Base-by-base conservation (phyloP, 2,113 vertebrate species). In the Microcebus jonahi region DNA sequence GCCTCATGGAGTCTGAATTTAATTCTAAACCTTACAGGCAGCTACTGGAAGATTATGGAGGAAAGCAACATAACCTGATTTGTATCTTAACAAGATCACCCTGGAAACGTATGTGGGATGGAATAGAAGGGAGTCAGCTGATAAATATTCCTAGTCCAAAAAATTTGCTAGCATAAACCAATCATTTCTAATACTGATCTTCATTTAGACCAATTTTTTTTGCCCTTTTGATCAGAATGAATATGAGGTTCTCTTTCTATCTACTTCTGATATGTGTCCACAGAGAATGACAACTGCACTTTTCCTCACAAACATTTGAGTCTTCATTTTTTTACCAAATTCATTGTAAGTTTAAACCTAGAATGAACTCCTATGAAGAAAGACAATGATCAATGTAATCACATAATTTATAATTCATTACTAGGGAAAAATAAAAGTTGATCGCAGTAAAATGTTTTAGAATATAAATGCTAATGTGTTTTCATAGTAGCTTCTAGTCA, bases 261-360 rank as follows among this genome's bases (percentile, higher is more conserved):
- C 59, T 36, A 25, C 77, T 48, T 55, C 48, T 63, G 42, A 15
- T 9, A 25, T 2, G 7, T 42, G 29, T 21, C 77, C 73, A 45
- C 20, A 53, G 8, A 71, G 80, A 34, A 68, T 0, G 39, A 88
- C 55, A 61, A 67, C 42, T 50, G 12, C 8, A 8, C 31, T 68
- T 82, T 59, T 39, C 80, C 75, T 95, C 57, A 87, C 53, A 48
- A 94, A 77, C 4, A 34, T 18, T 2, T 61, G 13, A 71, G 81
- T 2, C 48, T 76, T 85, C 7, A 21, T 53, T 77, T 94, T 84
- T 42, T 71, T 34, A 59, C 17, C n/a, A 68, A 86, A 81, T 79
- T 96, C 83, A 93, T 68, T 57, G 11, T 11, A 79, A 73, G 45
- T 75, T 85, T 96, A 89, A 63, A 89, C 14, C 42, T 36, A 50